Percentiles rank a stretch among this genome's conserved stretches.
Evolutionary conservation across 2,888 invertebrate species (phyloP).

Genomic region (Nomada hirtipes): DNA sequence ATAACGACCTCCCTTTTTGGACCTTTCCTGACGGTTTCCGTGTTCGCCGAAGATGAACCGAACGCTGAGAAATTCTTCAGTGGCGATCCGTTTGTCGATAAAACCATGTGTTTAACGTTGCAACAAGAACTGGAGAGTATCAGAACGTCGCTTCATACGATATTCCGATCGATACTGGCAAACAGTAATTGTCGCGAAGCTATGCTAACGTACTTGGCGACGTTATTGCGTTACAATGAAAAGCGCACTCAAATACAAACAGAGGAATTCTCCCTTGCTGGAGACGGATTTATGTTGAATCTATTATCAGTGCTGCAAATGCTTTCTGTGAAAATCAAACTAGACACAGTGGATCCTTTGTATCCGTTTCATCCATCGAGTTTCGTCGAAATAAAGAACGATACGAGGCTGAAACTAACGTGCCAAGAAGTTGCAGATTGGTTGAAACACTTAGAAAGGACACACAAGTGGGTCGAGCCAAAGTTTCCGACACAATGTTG

Average conservation of each 20-base stretch:
- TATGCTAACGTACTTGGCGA: slow-evolving; percentile 92
- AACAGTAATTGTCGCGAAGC: slow-evolving; percentile 92
- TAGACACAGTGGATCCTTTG: slow-evolving; percentile 94
- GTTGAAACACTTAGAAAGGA: slow-evolving; percentile 88
- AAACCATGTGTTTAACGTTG: slow-evolving; percentile 89
- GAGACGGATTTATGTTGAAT: slow-evolving; percentile 98
- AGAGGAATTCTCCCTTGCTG: slow-evolving; percentile 94
- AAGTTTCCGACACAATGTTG: slow-evolving; percentile 99
- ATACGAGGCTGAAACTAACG: slow-evolving; percentile 93
- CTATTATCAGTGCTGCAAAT: slow-evolving; percentile 95
- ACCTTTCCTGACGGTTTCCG: slow-evolving; percentile 95
- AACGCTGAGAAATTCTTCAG: slow-evolving; percentile 90
- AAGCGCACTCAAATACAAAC: slow-evolving; percentile 95
- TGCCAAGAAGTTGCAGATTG: slow-evolving; percentile 93
- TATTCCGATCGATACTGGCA: slow-evolving; percentile 93
- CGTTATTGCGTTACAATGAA: slow-evolving; percentile 92
- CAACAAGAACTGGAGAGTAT: slow-evolving; percentile 93
- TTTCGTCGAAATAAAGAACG: slow-evolving; percentile 90
- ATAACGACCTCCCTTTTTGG: slow-evolving; percentile 94
- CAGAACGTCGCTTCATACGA: slow-evolving; percentile 90
- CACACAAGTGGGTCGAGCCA: slow-evolving; percentile 89
- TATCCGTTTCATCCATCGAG: slow-evolving; percentile 95
- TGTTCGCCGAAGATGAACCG: slow-evolving; percentile 97
- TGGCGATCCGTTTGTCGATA: slow-evolving; percentile 87
- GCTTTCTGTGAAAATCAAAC: slow-evolving; percentile 94